Evolutionary conservation across 2,113 vertebrate species (phyloP).

Genomic region (Hippocampus zosterae): DNA sequence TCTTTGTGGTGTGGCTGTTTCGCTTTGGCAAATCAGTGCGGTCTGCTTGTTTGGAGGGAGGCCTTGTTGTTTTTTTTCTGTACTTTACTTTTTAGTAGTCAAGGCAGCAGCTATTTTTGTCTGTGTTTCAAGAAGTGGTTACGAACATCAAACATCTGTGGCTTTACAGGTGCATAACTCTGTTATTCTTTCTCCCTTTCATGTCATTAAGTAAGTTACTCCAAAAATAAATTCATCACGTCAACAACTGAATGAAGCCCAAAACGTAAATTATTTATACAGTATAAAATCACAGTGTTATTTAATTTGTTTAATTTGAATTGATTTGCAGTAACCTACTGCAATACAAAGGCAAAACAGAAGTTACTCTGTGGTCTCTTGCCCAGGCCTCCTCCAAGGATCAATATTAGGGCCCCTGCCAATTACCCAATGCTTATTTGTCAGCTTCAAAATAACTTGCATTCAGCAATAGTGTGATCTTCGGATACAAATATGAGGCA

Average conservation of each 20-base stretch:
- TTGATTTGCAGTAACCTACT: no score
- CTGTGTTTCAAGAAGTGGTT: background rate
- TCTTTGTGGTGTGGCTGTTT: constrained; percentile 34
- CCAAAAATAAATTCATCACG: no score
- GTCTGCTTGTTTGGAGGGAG: background rate
- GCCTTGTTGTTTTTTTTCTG: background rate
- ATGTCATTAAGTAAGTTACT: no score
- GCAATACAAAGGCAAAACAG: no score
- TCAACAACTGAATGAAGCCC: no score
- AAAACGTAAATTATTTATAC: no score
- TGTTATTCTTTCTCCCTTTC: no score
- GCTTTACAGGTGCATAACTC: background rate
- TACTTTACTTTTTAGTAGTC: background rate
- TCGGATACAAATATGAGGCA: background rate
- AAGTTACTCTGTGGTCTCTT: background rate
- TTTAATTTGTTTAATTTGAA: no score
- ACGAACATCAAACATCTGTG: constrained; percentile 32
- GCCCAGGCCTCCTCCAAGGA: background rate
- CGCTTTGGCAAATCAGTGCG: constrained; percentile 3
- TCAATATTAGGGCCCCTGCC: background rate
- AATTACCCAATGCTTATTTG: background rate
- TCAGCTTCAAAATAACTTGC: background rate
- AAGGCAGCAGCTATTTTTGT: background rate
- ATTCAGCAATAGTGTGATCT: background rate
- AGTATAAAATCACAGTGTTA: no score